A percentile compares a stretch with the other conserved stretches of the same genome.
Evolutionary conservation across 1,140 invertebrate species (phyloP).

Genomic region (Penaeus indicus): DNA sequence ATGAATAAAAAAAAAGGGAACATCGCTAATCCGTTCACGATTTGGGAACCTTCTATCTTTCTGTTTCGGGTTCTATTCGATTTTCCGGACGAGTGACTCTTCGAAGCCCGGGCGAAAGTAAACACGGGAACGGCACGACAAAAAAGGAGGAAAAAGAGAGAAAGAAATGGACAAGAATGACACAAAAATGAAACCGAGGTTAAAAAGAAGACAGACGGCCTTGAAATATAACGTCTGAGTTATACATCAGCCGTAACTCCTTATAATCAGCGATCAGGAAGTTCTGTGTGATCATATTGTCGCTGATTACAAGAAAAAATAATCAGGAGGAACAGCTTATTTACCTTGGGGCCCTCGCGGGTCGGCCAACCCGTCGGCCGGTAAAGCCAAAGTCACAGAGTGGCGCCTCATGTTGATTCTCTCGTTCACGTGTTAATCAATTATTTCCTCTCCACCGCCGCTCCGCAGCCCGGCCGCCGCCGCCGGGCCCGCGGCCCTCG

Average conservation of each 20-base stretch:
- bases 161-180: no score
- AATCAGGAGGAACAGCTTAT: slow-evolving; percentile 14
- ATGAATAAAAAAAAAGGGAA: no score
- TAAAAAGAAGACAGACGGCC: no score
- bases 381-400: slow-evolving; percentile 33
- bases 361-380: slow-evolving; percentile 32
- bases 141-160: background rate
- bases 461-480: slow-evolving; percentile 11
- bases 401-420: slow-evolving; percentile 24
- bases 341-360: slow-evolving; percentile 13
- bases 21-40: no score
- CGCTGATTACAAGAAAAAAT: slow-evolving; percentile 11
- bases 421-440: slow-evolving; percentile 56
- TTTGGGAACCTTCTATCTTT: no score
- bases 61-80: background rate
- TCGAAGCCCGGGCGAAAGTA: slow-evolving; percentile 33
- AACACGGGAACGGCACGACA: slow-evolving; percentile 9
- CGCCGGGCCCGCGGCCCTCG: no score
- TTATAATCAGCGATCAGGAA: no score
- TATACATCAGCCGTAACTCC: no score
- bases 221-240: no score
- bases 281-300: no score
- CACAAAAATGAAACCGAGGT: no score
- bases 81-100: slow-evolving; percentile 42
- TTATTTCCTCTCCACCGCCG: slow-evolving; percentile 56